phyloP scores from a whole-genome alignment of 2,797 vertebrate species.

The Margarornis squamiger region DNA sequence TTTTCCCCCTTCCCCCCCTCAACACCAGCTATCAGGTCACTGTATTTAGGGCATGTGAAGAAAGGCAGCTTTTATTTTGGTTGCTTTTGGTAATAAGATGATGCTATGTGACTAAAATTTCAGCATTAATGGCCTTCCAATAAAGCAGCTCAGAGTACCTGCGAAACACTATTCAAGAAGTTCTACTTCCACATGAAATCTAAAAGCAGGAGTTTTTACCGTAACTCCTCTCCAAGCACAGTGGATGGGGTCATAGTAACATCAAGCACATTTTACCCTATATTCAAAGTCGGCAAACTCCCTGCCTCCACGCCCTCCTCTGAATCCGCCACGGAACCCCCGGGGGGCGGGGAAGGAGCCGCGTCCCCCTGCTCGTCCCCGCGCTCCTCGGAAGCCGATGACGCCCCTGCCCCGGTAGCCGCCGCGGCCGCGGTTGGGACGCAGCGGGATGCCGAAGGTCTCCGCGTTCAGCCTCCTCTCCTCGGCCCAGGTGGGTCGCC shows the following conservation, averaged over 20 bases:
- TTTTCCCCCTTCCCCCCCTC: fast-evolving
- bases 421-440: constrained; percentile 88
- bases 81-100: neutral
- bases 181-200: neutral
- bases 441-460: constrained; percentile 94
- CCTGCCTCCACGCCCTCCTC: constrained; percentile 88
- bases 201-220: neutral
- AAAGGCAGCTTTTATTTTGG: neutral
- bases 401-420: constrained; percentile 88
- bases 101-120: neutral
- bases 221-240: neutral
- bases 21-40: neutral
- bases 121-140: neutral
- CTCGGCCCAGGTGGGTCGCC: constrained; percentile 94
- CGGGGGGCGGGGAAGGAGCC: constrained; percentile 78
- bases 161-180: neutral
- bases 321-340: constrained; percentile 87
- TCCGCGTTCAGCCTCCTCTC: constrained; percentile 93
- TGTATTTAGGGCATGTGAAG: neutral
- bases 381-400: constrained; percentile 88
- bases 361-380: constrained; percentile 83
- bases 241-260: fast-evolving
- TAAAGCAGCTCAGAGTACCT: neutral
- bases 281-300: constrained; percentile 96
- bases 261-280: constrained; percentile 78